phyloP scores from a whole-genome alignment of 1,140 invertebrate genomes.

The Lysiphlebus fabarum region DNA sequence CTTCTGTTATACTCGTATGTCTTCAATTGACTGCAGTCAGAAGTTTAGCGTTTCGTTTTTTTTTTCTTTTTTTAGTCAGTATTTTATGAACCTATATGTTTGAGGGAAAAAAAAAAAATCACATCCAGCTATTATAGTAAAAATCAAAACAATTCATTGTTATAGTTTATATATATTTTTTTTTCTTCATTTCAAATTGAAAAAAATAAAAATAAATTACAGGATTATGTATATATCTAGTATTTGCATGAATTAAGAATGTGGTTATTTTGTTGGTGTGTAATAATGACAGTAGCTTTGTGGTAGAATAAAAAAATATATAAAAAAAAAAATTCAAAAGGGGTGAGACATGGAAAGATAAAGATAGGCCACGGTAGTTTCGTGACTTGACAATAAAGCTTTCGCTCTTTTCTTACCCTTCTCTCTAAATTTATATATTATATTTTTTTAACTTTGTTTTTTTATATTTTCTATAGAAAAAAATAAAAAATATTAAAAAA shows the following conservation, averaged over 20 bases:
- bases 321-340: constrained; percentile 32
- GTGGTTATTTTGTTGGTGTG: constrained; percentile 7
- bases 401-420: constrained; percentile 15
- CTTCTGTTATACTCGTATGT: neutral
- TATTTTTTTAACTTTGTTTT: constrained; percentile 12
- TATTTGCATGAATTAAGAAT: too few species aligned
- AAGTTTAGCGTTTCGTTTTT: too few species aligned
- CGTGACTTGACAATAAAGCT: constrained; percentile 54
- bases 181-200: too few species aligned
- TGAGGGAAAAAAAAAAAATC: too few species aligned
- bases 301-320: too few species aligned
- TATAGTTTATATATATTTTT: too few species aligned
- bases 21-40: neutral
- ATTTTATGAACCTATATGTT: too few species aligned
- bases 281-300: neutral
- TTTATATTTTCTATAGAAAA: constrained; percentile 13
- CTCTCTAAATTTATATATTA: constrained; percentile 16
- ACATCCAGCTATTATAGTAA: too few species aligned
- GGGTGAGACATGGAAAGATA: constrained; percentile 40
- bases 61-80: too few species aligned
- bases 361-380: constrained; percentile 52
- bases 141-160: too few species aligned
- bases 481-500: constrained; percentile 1
- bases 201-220: too few species aligned
- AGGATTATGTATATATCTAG: too few species aligned